Evolutionary conservation across 2,888 invertebrate species (phyloP).

Genomic region (Nebria brevicollis): DNA sequence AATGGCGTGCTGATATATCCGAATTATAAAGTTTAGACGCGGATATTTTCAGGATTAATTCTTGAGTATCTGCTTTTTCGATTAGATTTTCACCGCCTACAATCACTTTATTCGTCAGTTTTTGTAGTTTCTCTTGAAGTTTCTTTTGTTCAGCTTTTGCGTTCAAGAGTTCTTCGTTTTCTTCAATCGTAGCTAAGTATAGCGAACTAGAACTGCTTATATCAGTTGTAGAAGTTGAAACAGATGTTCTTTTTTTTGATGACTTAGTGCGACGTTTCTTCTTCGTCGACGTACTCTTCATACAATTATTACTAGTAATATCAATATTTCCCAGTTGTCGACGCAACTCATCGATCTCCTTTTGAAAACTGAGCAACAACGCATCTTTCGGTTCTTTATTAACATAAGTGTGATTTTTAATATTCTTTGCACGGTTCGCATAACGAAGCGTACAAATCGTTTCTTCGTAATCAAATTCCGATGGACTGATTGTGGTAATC

Average conservation of each 20-base stretch:
- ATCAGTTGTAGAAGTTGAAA: neutral
- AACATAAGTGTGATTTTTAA: conserved; percentile 90
- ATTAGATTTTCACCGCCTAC: conserved; percentile 97
- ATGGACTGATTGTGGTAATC: conserved; percentile 95
- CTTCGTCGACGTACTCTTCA: neutral
- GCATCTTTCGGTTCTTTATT: conserved; percentile 98
- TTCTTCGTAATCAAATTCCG: conserved; percentile 92
- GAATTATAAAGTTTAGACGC: conserved; percentile 80
- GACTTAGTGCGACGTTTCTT: neutral
- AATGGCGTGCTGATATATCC: conserved; percentile 77
- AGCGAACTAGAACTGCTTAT: neutral
- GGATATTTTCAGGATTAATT: conserved; percentile 78
- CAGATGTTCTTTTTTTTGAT: neutral
- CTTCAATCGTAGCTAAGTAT: neutral
- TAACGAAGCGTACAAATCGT: conserved; percentile 94
- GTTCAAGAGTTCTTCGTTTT: neutral
- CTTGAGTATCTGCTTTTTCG: conserved; percentile 86
- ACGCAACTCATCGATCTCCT: conserved; percentile 88
- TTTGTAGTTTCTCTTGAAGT: conserved; percentile 80
- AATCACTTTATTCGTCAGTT: conserved; percentile 90
- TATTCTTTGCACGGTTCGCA: conserved; percentile 95
- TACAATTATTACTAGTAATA: neutral
- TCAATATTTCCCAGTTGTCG: conserved; percentile 81
- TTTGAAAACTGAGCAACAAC: conserved; percentile 89
- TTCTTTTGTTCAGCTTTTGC: conserved; percentile 75